Evolutionary conservation across 2,797 vertebrate genomes (phyloP).

Genomic region (Cossypha polioptera): DNA sequence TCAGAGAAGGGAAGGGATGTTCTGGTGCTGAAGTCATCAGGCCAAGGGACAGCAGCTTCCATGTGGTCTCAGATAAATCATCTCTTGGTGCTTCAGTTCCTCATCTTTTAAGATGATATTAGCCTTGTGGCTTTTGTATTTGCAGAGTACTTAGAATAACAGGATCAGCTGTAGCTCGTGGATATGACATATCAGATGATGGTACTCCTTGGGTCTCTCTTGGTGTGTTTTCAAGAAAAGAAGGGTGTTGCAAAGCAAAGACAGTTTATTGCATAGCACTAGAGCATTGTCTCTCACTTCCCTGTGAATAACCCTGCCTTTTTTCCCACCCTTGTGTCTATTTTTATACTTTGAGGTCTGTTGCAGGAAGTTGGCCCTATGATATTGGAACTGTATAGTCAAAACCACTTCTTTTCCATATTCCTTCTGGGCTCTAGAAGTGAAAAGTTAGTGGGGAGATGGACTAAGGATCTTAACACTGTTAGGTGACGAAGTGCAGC

Average conservation of each 20-base stretch:
- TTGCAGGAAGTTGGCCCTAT: not conserved
- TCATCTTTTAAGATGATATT: not conserved
- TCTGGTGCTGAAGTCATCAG: not conserved
- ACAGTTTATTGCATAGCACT: not conserved
- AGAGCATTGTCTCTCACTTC: not conserved
- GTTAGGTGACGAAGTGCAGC: not conserved
- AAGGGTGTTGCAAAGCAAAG: not conserved
- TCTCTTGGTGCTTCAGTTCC: not conserved
- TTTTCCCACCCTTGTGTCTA: not conserved
- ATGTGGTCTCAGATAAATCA: not conserved
- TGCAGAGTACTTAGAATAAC: not conserved
- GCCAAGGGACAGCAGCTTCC: not conserved
- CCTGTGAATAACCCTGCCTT: not conserved
- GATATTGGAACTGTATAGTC: not conserved
- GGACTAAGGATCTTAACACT: not conserved
- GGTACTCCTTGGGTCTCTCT: not conserved
- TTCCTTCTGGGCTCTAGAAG: not conserved
- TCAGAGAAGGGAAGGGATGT: not conserved
- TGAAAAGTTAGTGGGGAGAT: not conserved
- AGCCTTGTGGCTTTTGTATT: not conserved
- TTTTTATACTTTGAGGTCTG: not conserved
- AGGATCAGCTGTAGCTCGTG: not conserved
- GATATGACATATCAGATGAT: not conserved
- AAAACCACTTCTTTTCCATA: not conserved
- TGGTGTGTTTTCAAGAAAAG: not conserved